Base-by-base conservation (phyloP, 2,888 invertebrate species). In the Mesochorus sp. region DNA sequence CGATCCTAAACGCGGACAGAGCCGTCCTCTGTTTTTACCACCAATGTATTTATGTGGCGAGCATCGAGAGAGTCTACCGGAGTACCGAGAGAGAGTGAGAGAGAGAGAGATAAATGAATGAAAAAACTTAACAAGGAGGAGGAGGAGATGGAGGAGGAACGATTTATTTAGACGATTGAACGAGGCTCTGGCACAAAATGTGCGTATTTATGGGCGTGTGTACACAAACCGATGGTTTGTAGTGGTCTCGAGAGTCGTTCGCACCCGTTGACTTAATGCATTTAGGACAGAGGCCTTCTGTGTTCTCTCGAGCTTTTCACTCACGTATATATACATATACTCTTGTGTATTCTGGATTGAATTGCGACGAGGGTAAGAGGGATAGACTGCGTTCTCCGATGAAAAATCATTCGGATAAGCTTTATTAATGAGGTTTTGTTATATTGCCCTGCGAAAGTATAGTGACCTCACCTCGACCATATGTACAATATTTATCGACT, bases 251-350 rank as follows among this genome's bases (percentile, higher is more conserved):
- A 3, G 3, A 51, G 17, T 4, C 28, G 21, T 17, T 12, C 6
- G 51, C 39, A 17, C 39, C 34, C 34, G 59, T 47, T 59, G 73
- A 51, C 66, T 66, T 47, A 47, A 62, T 73, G 74, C 84, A 85
- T 84, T 81, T 87, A 85, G 84, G 85, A 86, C 87, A 87, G 85
- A 85, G 83, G 78, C 67, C 24, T 70, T 53, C 67, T 79, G 76
- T 80, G 80, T 81, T 80, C 57, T n/a, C n/a, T 61, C 53, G 14
- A 44, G 64, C 6, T 21, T n/a, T n/a, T n/a, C n/a, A n/a, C n/a
- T n/a, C n/a, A n/a, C 17, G 51, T n/a, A 59, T 31, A 24, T 4
- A 61, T 24, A 8, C 28, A 3, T 17, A 37, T n/a, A n/a, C n/a
- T n/a, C n/a, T n/a, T n/a, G n/a, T n/a, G n/a, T n/a, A n/a, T n/a